Evolutionary conservation across 2,888 invertebrate species (phyloP).

Genomic region (Dryocosmus kuriphilus): DNA sequence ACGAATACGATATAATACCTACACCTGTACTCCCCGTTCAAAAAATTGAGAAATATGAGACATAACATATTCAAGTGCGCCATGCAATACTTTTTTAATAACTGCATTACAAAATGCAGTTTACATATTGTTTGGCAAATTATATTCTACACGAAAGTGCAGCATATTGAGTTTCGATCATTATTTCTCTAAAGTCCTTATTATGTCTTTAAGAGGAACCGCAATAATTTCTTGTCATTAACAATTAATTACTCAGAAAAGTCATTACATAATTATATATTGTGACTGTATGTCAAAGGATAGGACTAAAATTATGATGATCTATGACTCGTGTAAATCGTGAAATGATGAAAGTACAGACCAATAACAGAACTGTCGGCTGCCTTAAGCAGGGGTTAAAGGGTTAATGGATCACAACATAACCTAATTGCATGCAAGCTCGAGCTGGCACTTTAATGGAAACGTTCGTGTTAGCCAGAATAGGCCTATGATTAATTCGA

Average conservation of each 20-base stretch:
- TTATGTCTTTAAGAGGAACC: background rate
- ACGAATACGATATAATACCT: slow-evolving; percentile 38
- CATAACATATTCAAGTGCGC: background rate
- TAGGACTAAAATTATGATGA: background rate
- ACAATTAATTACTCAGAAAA: background rate
- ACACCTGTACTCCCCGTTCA: slow-evolving; percentile 31
- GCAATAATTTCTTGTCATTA: background rate
- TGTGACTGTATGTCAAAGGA: background rate
- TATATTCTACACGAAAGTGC: background rate
- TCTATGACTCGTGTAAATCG: background rate
- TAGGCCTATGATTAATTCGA: slow-evolving; percentile 17
- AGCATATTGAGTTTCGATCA: slow-evolving; percentile 18
- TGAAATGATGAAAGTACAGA: slow-evolving; percentile 15
- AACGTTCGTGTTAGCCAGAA: slow-evolving; percentile 28
- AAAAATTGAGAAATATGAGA: slow-evolving; percentile 21
- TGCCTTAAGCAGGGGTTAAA: slow-evolving; percentile 25
- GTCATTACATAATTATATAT: background rate
- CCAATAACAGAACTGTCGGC: slow-evolving; percentile 20
- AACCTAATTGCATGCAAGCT: slow-evolving; percentile 32
- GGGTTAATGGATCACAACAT: slow-evolving; percentile 34
- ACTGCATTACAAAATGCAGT: slow-evolving; percentile 22
- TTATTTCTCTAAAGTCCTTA: background rate
- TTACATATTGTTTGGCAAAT: slow-evolving; percentile 18
- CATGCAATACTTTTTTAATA: slow-evolving; percentile 13
- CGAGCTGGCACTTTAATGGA: slow-evolving; percentile 22